Base-by-base conservation (phyloP, 2,113 vertebrate genomes). In the Psammodynastes pulverulentus region DNA sequence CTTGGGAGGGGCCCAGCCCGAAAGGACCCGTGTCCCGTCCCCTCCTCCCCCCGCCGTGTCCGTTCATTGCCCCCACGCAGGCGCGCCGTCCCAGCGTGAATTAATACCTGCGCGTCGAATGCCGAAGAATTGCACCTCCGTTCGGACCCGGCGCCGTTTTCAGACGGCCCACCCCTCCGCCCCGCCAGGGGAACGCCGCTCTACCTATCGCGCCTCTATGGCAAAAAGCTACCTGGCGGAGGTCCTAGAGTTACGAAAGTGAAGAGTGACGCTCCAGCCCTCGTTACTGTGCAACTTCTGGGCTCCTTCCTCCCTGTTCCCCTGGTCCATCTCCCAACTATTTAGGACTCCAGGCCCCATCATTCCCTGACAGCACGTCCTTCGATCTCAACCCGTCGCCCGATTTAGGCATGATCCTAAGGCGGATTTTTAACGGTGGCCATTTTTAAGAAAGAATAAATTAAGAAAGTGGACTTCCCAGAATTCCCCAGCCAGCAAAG, bases 141-240 rank as follows among this genome's bases (percentile, higher is more conserved):
- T 13, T 67, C 58, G 58, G 12, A 67, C 1, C 58, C 29, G 12
- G 12, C 58, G 29, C 58, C 3, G 58, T n/a, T 1, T n/a, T 13
- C 29, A 13, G 58, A 5, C 10, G 3, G 29, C n/a, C 4, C 12
- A 0, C 0, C 19, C 1, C 17, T 53, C 19, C 56, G 3, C 9
- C 24, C 9, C 9, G 56, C 3, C 12, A n/a, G n/a, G 29, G 58
- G 58, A 67, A 29, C 12, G 58, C 62, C 62, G 62, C 29, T 67
- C 62, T 67, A 15, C 4, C 5, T 15, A n/a, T 34, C 15, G 4
- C 13, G 62, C 29, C 62, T 72, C 62, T 17, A 34, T 34, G 62
- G 62, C n/a, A n/a, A 17, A 6, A 34, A 72, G 62, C 13, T 1
- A 67, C 10, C 29, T 67, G 26, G 62, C 62, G 1, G 62, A 72